Percentiles rank a stretch among this genome's conserved stretches.
phyloP scores from a whole-genome alignment of 2,888 invertebrate species.

The Hypsopygia costalis region DNA sequence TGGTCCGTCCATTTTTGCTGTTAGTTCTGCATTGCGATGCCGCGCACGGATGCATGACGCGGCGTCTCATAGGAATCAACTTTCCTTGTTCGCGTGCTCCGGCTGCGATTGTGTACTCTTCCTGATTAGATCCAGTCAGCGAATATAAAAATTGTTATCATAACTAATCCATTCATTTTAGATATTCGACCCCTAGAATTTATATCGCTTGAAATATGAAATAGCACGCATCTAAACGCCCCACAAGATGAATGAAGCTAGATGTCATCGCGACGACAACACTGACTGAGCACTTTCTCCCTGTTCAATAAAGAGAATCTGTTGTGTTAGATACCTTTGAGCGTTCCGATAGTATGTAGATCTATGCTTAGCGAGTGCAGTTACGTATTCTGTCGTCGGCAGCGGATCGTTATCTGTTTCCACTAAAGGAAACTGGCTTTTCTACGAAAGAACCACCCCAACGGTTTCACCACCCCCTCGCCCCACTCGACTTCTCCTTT shows the following conservation, averaged over 20 bases:
- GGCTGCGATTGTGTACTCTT: constrained; percentile 29
- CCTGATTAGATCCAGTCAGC: constrained; percentile 30
- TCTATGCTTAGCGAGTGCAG: constrained; percentile 67
- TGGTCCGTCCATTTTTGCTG: neutral
- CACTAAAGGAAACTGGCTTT: constrained; percentile 79
- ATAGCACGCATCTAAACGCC: constrained; percentile 14
- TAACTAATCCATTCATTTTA: constrained; percentile 13
- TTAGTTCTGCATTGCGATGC: constrained; percentile 29
- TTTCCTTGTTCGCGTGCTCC: constrained; percentile 22
- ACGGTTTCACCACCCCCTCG: constrained; percentile 49
- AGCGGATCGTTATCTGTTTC: constrained; percentile 80
- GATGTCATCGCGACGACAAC: constrained; percentile 33
- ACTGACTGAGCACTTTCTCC: constrained; percentile 47
- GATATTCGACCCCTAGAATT: constrained; percentile 1
- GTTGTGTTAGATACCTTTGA: constrained; percentile 63
- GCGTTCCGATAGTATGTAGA: constrained; percentile 54
- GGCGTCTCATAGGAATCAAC: constrained; percentile 44
- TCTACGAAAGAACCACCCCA: constrained; percentile 73
- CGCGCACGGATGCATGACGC: constrained; percentile 44
- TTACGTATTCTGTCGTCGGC: constrained; percentile 78
- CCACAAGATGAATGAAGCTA: constrained; percentile 28
- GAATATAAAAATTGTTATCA: constrained; percentile 22
- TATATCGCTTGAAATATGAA: neutral
- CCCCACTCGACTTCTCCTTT: constrained; percentile 62
- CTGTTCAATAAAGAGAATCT: constrained; percentile 41